Evolutionary conservation across 2,888 invertebrate species (phyloP), one percentile per base, ranked within the genome.

Genomic region (Amblyjoppa proteus): DNA sequence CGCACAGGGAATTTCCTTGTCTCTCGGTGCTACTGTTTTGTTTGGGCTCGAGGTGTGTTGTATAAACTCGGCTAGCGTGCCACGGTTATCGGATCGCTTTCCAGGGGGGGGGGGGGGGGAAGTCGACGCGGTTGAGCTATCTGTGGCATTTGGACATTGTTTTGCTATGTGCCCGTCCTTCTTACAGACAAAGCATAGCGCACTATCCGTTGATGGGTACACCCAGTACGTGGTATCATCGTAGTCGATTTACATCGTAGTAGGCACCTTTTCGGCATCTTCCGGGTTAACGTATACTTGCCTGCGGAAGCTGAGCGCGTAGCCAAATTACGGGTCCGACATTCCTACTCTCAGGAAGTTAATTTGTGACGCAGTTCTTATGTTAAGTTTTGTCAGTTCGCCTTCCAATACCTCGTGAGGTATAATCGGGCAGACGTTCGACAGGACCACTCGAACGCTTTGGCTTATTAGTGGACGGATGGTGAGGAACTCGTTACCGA

Each of bases 381-480:
- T 75, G 4, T 75, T 28, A 3, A 75, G 16, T 38, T 75, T 75
- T 34, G 4, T 34, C 34, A 34, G 34, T 34, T 34, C 34, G 5
- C 34, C 34, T 34, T 34, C 34, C 34, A 34, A 34, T 34, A 34
- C 34, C 34, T 34, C 34, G 34, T 34, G 64, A 31, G 75, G 58
- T 34, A 75, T 61, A 16, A 58, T 28, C 51, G 71, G 71, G 2
- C 49, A 38, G 3, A 71, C 49, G 41, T 71, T 45, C 4, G 38
- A 71, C 28, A 75, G 28, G 3, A 75, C 20, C 7, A 75, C 45
- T 45, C 75, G 28, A 13, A 61, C 41, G 38, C 61, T 75, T 34
- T 64, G 34, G 25, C 41, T 75, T 38, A 75, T 61, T n/a, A 58
- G 45, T 2, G 28, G 75, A n/a, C 41, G 38, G 34, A 75, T 75